Percentiles rank a stretch among this genome's conserved stretches.
Evolutionary conservation across 1,140 invertebrate species (phyloP).

Genomic region (Drosophila rhopaloa): DNA sequence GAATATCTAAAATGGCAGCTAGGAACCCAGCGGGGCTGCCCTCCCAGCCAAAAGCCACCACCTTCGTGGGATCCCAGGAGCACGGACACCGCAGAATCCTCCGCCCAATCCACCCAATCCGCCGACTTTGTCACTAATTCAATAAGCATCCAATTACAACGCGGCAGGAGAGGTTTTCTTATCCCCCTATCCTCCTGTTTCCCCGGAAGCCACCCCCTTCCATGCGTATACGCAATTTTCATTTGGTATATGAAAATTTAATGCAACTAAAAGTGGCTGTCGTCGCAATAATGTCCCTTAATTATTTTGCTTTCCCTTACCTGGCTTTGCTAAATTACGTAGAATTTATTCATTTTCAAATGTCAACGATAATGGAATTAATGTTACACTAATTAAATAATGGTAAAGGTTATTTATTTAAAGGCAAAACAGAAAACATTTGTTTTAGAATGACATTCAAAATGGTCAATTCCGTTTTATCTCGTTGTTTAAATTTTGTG

Average conservation of each 20-base stretch:
- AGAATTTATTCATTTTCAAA: conserved; percentile 28
- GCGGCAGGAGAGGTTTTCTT: conserved; percentile 44
- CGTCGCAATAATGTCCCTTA: conserved; percentile 55
- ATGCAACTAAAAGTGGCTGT: conserved; percentile 58
- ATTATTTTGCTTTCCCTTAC: conserved; percentile 43
- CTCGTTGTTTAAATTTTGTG: not conserved
- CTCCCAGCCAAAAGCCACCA: not conserved
- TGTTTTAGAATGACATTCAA: not conserved
- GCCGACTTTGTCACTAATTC: conserved; percentile 73
- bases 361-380: conserved; percentile 4
- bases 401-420: not conserved
- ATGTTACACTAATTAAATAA: conserved; percentile 33
- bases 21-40: conserved; percentile 49
- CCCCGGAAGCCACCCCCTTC: conserved; percentile 7
- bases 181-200: not conserved
- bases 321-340: conserved; percentile 31
- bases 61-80: conserved; percentile 7
- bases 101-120: conserved; percentile 12
- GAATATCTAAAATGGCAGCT: conserved; percentile 76
- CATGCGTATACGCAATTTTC: conserved; percentile 59
- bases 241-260: conserved; percentile 71
- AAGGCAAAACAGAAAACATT: no score
- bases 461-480: not conserved
- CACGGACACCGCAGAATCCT: conserved; percentile 11
- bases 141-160: conserved; percentile 82